phyloP scores from a whole-genome alignment of 1,140 invertebrate genomes.

The Papilio dardanus region DNA sequence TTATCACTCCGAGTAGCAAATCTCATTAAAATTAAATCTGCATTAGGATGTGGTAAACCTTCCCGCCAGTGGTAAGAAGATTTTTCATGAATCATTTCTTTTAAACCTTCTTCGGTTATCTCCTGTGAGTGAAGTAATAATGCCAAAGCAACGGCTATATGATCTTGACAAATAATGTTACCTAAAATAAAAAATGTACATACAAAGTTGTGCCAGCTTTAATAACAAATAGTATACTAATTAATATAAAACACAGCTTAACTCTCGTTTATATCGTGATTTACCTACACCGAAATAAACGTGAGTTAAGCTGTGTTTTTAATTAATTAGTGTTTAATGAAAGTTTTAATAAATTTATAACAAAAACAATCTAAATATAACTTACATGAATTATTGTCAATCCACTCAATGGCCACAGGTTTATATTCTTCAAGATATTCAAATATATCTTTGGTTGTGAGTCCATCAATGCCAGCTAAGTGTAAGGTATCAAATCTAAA shows the following conservation, averaged over 20 bases:
- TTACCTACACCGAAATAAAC: no score
- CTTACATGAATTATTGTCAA: slow-evolving; percentile 89
- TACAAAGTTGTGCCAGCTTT: no score
- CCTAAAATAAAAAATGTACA: slow-evolving; percentile 76
- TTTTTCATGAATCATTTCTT: slow-evolving; percentile 64
- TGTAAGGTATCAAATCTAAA: slow-evolving; percentile 88
- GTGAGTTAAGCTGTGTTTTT: no score
- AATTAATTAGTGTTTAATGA: no score
- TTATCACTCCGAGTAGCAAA: slow-evolving; percentile 85
- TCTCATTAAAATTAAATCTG: slow-evolving; percentile 87
- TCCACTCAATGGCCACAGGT: slow-evolving; percentile 90
- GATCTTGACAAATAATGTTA: slow-evolving; percentile 90
- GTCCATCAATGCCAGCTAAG: slow-evolving; percentile 88
- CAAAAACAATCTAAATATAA: slow-evolving; percentile 36
- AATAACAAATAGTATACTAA: no score
- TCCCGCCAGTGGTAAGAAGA: slow-evolving; percentile 87
- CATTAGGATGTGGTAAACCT: slow-evolving; percentile 85
- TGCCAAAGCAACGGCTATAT: slow-evolving; percentile 87
- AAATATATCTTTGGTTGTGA: slow-evolving; percentile 90
- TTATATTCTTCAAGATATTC: slow-evolving; percentile 89
- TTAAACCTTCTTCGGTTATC: slow-evolving; percentile 73
- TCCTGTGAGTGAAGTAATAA: slow-evolving; percentile 81
- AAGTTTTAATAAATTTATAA: neutral
- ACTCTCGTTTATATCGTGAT: no score
- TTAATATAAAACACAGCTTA: no score